Conservation (phyloP, 2,888 invertebrate species). For the Cordilura impudica region DNA sequence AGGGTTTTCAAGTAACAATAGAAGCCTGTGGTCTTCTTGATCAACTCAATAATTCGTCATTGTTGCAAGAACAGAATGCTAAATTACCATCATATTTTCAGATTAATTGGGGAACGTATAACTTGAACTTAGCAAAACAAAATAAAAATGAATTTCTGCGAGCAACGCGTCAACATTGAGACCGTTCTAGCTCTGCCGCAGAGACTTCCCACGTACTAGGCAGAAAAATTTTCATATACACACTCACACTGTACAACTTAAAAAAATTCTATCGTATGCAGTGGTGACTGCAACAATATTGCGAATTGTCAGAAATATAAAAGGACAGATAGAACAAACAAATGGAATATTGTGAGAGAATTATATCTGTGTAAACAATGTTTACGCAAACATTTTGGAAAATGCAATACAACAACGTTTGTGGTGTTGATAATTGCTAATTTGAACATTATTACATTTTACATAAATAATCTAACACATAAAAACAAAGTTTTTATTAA, state of each 20-base stretch:
- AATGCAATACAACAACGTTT: background rate
- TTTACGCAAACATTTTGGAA: no score
- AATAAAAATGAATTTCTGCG: slow-evolving; percentile 28
- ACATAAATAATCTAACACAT: no score
- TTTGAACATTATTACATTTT: slow-evolving; percentile 37
- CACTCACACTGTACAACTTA: background rate
- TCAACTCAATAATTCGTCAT: slow-evolving; percentile 32
- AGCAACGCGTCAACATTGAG: slow-evolving; percentile 18
- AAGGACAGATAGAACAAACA: background rate
- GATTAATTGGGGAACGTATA: slow-evolving; percentile 19
- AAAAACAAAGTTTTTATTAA: no score
- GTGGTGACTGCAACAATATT: slow-evolving; percentile 7
- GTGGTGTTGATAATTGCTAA: slow-evolving; percentile 20
- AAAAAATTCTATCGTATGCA: background rate
- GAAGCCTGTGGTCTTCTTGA: slow-evolving; percentile 14
- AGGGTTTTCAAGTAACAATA: no score
- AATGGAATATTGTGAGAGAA: no score
- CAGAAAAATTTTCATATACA: slow-evolving; percentile 4
- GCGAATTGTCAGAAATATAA: slow-evolving; percentile 3
- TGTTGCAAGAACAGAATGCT: slow-evolving; percentile 23
- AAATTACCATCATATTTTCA: slow-evolving; percentile 39
- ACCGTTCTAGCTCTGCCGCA: background rate
- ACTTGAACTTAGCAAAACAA: slow-evolving; percentile 3
- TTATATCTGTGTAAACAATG: no score
- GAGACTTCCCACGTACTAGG: background rate